Percentiles rank a stretch among this genome's conserved stretches.
These are phyloP conservation scores for Ernsta delagoae DNA, from an alignment of 2,888 invertebrate species.

Conservation along the genomic window DNA sequence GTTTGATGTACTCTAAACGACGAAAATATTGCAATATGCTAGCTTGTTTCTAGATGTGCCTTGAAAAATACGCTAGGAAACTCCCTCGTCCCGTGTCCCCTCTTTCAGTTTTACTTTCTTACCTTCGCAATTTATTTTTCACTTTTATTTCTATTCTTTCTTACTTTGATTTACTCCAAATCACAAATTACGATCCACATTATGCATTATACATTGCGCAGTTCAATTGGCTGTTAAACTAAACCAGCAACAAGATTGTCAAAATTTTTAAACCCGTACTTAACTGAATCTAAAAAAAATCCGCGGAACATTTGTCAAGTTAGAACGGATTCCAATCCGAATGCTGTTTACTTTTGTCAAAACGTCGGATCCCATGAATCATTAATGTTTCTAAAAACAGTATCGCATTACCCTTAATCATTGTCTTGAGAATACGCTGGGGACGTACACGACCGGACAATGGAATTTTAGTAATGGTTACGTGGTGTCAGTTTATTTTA, in stretches of 20 bases:
- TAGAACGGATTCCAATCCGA: slow-evolving; percentile 43
- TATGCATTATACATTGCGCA: slow-evolving; percentile 42
- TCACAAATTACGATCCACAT: slow-evolving; percentile 43
- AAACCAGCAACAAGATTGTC: slow-evolving; percentile 40
- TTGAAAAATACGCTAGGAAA: slow-evolving; percentile 71
- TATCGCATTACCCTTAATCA: slow-evolving; percentile 75
- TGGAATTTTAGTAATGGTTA: slow-evolving; percentile 75
- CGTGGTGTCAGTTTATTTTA: slow-evolving; percentile 72
- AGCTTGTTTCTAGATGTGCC: slow-evolving; percentile 82
- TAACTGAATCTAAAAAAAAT: slow-evolving; percentile 46
- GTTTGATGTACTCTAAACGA: slow-evolving; percentile 73
- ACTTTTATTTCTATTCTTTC: slow-evolving; percentile 46
- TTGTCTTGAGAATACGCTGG: slow-evolving; percentile 76
- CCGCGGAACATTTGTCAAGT: slow-evolving; percentile 41
- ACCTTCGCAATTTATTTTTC: slow-evolving; percentile 52
- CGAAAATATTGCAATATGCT: slow-evolving; percentile 59
- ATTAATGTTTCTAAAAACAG: slow-evolving; percentile 77
- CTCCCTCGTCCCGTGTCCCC: slow-evolving; percentile 74
- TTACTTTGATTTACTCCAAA: slow-evolving; percentile 46
- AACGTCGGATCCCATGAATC: slow-evolving; percentile 74
- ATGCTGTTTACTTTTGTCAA: slow-evolving; percentile 50
- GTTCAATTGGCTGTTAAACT: slow-evolving; percentile 48
- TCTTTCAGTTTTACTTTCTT: slow-evolving; percentile 60
- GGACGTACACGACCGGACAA: slow-evolving; percentile 75
- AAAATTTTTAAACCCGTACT: slow-evolving; percentile 42